These are phyloP conservation scores for Dyspetes luteomarginatus DNA, from an alignment of 2,888 invertebrate genomes.

Conservation along the genomic window DNA sequence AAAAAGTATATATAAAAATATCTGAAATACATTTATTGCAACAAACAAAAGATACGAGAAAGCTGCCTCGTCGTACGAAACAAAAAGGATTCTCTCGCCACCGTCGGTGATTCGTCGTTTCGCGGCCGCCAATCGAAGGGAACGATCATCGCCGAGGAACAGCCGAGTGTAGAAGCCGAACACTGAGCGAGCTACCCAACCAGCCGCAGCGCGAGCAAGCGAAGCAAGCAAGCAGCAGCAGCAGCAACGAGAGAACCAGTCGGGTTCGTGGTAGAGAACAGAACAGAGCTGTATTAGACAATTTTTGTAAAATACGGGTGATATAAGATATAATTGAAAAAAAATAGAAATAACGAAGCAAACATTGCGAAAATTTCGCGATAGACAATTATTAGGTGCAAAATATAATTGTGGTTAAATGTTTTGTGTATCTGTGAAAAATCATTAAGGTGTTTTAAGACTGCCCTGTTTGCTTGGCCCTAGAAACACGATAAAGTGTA, in stretches of 20 bases:
- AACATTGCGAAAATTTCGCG: neutral
- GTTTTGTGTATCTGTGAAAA: neutral
- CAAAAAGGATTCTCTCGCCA: constrained; percentile 38
- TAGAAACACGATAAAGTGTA: neutral
- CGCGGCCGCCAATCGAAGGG: constrained; percentile 63
- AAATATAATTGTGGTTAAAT: neutral
- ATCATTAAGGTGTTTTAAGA: constrained; percentile 22
- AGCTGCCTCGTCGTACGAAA: constrained; percentile 33
- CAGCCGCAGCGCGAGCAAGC: constrained; percentile 55
- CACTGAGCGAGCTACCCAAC: constrained; percentile 53
- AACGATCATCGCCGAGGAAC: constrained; percentile 63
- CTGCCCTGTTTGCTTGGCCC: neutral
- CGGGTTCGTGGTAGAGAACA: constrained; percentile 59
- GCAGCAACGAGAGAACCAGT: constrained; percentile 54
- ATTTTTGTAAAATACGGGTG: constrained; percentile 10
- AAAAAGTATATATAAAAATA: constrained; percentile 1
- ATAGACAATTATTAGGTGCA: neutral
- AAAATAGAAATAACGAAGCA: neutral
- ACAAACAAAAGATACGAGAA: neutral
- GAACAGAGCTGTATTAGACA: constrained; percentile 53
- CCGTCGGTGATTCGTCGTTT: constrained; percentile 63
- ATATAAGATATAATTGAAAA: constrained; percentile 15
- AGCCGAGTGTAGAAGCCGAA: constrained; percentile 50
- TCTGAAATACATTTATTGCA: too few relatives aligned
- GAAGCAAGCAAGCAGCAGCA: constrained; percentile 46